phyloP scores from a whole-genome alignment of 2,888 invertebrate genomes.

The Rambutsinella grinnellia region DNA sequence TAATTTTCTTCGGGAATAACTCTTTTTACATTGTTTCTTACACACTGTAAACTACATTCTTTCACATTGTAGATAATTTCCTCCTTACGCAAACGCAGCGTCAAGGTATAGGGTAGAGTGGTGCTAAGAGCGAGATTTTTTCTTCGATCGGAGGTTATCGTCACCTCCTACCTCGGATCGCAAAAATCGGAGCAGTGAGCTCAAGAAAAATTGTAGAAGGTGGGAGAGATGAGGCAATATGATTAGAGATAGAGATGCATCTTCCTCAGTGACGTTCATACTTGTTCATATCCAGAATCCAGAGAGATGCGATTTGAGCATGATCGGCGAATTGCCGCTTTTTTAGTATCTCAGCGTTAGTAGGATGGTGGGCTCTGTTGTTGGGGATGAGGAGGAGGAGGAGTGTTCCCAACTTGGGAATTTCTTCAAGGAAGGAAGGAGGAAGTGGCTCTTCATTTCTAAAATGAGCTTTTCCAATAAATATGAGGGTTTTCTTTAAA shows the following conservation, averaged over 20 bases:
- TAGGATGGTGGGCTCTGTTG: neutral
- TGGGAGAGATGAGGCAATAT: neutral
- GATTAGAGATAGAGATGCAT: neutral
- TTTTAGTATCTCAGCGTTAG: neutral
- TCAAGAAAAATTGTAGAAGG: neutral
- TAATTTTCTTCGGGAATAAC: neutral
- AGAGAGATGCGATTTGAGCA: slow-evolving; percentile 9
- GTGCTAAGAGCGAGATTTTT: neutral
- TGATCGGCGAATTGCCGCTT: slow-evolving; percentile 10
- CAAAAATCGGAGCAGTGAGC: neutral
- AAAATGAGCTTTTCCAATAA: too few relatives aligned
- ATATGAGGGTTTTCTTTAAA: too few relatives aligned
- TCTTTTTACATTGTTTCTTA: too few relatives aligned
- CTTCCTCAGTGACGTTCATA: slow-evolving; percentile 5
- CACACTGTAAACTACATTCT: too few relatives aligned
- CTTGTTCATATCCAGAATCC: neutral
- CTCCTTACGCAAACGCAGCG: neutral
- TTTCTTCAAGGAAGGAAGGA: neutral
- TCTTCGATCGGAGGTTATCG: slow-evolving; percentile 14
- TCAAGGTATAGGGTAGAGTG: neutral
- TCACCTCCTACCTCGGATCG: neutral
- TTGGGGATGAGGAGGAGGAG: neutral
- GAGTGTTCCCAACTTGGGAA: neutral
- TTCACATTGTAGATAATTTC: too few relatives aligned
- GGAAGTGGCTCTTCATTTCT: too few relatives aligned